Base-by-base conservation (phyloP, 2,888 invertebrate species). In the Patella ulyssiponensis region DNA sequence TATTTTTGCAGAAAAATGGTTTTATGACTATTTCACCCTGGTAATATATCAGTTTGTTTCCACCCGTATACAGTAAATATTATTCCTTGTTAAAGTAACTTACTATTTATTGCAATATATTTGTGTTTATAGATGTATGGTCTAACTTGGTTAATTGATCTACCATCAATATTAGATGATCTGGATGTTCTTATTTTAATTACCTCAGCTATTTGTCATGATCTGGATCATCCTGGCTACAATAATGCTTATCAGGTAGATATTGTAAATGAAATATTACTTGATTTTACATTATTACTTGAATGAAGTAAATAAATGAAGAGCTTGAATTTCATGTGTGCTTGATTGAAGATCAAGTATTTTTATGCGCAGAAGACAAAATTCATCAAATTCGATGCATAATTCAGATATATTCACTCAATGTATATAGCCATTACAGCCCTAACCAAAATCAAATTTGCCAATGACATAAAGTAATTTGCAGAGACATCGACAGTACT, bases 101-200 rank as follows among this genome's bases (percentile, higher is more conserved):
- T 44, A 44, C 9, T 0, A 9, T 44, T 44, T 44, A 44, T 44
- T 44, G 44, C 7, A 44, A 44, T 44, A 9, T 44, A 44, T 44
- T 9, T 44, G 7, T 44, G 9, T 44, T 88, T 87, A n/a, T 92
- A 96, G 96, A 95, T 96, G 95, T 96, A 96, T 92, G 95, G 95
- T 76, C 95, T 96, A 88, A 94, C 94, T 69, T 95, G 95, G 93
- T 94, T 94, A 82, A 94, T 95, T 79, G 94, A 95, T 90, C 92
- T 96, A 77, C 93, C 94, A 69, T 93, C 93, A 80, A 94, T 94
- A 87, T 93, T 96, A 80, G 95, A 95, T 77, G 94, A 95, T 85
- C 92, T 96, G 85, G 96, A 96, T 91, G 94, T 95, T 80, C 93
- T 96, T 77, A 94, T 95, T 82, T 86, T 92, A 33, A 81, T 92